A percentile compares a stretch with the other conserved stretches of the same genome.
phyloP scores from a whole-genome alignment of 1,140 invertebrate species.

The Drosophila malerkotliana region DNA sequence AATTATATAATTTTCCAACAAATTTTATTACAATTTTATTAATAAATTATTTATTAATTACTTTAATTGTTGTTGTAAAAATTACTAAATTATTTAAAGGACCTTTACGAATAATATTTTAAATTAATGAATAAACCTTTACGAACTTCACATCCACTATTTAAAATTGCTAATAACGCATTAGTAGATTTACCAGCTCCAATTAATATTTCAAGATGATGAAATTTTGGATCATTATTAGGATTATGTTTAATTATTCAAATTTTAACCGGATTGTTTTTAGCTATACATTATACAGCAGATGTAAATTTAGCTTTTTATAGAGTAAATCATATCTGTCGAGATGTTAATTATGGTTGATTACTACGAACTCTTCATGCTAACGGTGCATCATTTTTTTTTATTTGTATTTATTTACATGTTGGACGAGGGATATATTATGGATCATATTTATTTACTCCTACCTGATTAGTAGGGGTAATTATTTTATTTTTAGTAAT shows the following conservation, averaged over 20 bases:
- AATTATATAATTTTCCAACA: too few species aligned
- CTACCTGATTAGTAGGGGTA: constrained; percentile 85
- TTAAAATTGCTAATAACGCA: too few species aligned
- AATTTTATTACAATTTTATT: too few species aligned
- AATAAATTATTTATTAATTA: too few species aligned
- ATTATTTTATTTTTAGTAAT: constrained; percentile 87
- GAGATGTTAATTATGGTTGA: constrained; percentile 86
- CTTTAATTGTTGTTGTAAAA: too few species aligned
- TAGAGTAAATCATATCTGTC: constrained; percentile 85
- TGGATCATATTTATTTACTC: constrained; percentile 31
- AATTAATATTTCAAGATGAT: too few species aligned
- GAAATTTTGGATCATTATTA: too few species aligned
- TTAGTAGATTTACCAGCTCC: too few species aligned
- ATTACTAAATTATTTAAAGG: too few species aligned
- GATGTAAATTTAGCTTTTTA: constrained; percentile 86
- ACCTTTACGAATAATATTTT: too few species aligned
- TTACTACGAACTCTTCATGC: constrained; percentile 86
- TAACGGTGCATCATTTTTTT: constrained; percentile 86
- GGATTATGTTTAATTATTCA: constrained; percentile 86
- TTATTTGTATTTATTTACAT: constrained; percentile 81
- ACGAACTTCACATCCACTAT: too few species aligned
- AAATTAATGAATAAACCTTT: too few species aligned
- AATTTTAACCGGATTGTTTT: constrained; percentile 86
- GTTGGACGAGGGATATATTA: constrained; percentile 47
- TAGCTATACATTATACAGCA: constrained; percentile 86